phyloP scores from a whole-genome alignment of 2,888 invertebrate species.

The Sphecodes monilicornis region DNA sequence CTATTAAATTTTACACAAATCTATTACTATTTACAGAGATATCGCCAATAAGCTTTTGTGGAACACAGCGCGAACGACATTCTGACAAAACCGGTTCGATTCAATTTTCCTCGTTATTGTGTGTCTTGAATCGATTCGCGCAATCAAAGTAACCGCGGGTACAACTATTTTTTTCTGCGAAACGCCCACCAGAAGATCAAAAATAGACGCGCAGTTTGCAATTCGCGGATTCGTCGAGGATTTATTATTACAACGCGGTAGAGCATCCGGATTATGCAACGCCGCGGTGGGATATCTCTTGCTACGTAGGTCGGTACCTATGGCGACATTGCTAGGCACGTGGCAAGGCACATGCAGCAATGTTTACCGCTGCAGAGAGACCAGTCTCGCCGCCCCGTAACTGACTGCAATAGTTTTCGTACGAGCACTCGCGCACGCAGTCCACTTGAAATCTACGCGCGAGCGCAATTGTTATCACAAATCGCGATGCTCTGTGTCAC shows the following conservation, averaged over 20 bases:
- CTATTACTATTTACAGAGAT: too few relatives aligned
- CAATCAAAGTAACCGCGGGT: neutral
- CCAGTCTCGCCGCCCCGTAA: conserved; percentile 46
- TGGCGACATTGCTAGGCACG: conserved; percentile 63
- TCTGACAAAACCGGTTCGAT: neutral
- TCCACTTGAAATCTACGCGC: neutral
- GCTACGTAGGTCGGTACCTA: conserved; percentile 41
- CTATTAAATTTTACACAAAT: too few relatives aligned
- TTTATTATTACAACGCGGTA: conserved; percentile 44
- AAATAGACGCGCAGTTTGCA: conserved; percentile 23
- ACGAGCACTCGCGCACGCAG: neutral
- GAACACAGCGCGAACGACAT: neutral
- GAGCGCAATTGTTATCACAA: neutral
- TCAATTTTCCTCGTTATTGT: neutral
- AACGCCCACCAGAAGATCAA: neutral
- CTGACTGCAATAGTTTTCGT: conserved; percentile 41
- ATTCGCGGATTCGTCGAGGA: conserved; percentile 29
- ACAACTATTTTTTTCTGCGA: neutral
- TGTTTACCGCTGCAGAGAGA: conserved; percentile 49
- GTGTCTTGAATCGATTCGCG: neutral
- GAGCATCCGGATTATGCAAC: conserved; percentile 60
- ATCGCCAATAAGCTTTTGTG: too few relatives aligned
- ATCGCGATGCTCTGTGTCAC: conserved; percentile 39
- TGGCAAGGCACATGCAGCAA: conserved; percentile 66
- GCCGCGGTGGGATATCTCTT: conserved; percentile 38